Conservation (phyloP, 2,113 vertebrate species). For the Picathartes gymnocephalus region DNA sequence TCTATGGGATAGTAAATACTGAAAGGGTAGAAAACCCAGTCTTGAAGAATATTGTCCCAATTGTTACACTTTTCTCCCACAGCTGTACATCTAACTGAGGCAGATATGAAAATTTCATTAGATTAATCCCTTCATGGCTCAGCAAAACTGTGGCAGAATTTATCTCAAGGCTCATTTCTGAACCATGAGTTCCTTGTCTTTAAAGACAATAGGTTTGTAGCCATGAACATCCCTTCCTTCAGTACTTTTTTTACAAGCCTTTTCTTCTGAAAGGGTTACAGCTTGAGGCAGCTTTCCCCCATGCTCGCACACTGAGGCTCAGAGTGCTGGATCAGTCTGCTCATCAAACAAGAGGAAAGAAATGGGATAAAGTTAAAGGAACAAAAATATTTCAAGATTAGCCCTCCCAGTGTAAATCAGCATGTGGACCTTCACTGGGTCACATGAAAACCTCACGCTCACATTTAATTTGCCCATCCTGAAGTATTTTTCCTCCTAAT, state of each 20-base stretch:
- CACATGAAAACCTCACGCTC: constrained; percentile 69
- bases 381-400: constrained; percentile 56
- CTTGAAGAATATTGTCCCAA: neutral
- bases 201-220: neutral
- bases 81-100: neutral
- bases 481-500: constrained; percentile 74
- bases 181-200: neutral
- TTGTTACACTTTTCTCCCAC: neutral
- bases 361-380: constrained; percentile 51
- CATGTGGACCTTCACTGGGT: constrained; percentile 23
- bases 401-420: constrained; percentile 65
- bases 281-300: neutral
- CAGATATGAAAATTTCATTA: neutral
- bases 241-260: neutral
- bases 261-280: neutral
- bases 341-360: constrained; percentile 53
- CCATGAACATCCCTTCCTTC: neutral
- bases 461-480: constrained; percentile 77
- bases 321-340: neutral
- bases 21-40: neutral
- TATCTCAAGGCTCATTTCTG: neutral
- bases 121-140: neutral
- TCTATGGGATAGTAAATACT: neutral
- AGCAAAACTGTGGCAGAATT: neutral
- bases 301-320: neutral